These are phyloP conservation scores for Lanistes nyassanus DNA, from an alignment of 1,140 invertebrate genomes.

Conservation along the genomic window DNA sequence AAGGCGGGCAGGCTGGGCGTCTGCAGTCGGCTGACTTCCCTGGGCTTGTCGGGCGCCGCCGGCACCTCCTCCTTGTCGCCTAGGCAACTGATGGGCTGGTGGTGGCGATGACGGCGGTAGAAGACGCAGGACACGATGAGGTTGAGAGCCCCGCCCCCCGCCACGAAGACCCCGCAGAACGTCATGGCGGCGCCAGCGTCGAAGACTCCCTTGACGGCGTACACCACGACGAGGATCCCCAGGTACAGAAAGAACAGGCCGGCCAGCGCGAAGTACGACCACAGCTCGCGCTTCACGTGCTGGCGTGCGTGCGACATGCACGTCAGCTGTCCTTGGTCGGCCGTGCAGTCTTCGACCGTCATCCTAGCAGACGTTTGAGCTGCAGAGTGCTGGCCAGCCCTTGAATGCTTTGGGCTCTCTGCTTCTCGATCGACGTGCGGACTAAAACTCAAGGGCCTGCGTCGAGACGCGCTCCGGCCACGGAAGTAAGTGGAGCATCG, in stretches of 20 bases:
- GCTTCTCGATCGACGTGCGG: too few species aligned
- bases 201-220: constrained; percentile 21
- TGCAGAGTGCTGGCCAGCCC: too few species aligned
- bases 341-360: too few species aligned
- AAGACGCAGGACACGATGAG: constrained; percentile 15
- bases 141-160: neutral
- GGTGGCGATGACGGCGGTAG: constrained; percentile 17
- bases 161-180: constrained; percentile 17
- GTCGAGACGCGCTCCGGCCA: too few species aligned
- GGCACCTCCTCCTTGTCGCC: constrained; percentile 1
- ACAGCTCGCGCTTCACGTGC: constrained; percentile 14
- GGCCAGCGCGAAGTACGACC: constrained; percentile 19
- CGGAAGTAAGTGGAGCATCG: too few species aligned
- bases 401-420: too few species aligned
- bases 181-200: constrained; percentile 13
- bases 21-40: neutral
- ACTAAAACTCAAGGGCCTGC: too few species aligned
- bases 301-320: constrained; percentile 1
- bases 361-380: too few species aligned
- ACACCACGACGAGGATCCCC: constrained; percentile 13
- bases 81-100: neutral
- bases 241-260: constrained; percentile 22
- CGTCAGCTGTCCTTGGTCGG: neutral
- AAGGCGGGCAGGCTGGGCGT: constrained; percentile 10
- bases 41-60: neutral